Conservation (phyloP, 2,888 invertebrate species). For the Leptothorax acervorum region DNA sequence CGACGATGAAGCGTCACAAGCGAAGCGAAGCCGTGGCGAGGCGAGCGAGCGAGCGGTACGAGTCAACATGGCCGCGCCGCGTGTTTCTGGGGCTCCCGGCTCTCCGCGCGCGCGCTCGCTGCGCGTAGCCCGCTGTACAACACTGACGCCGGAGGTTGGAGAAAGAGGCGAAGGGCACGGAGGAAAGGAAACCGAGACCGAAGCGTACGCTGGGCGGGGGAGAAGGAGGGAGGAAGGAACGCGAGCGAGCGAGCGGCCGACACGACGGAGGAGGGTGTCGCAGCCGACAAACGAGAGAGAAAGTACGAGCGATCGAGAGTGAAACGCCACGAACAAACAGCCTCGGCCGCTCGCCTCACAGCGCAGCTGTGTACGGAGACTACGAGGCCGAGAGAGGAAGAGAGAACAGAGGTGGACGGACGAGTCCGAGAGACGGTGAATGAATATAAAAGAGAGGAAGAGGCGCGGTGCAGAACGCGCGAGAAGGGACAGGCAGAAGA, state of each 20-base stretch:
- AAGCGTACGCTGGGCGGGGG: conserved; percentile 7
- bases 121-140: conserved; percentile 58
- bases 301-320: conserved; percentile 53
- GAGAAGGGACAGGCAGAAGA: conserved; percentile 22
- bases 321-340: conserved; percentile 27
- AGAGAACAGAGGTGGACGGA: conserved; percentile 48
- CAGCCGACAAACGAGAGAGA: conserved; percentile 70
- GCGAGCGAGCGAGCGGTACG: conserved; percentile 45
- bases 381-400: conserved; percentile 44
- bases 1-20: conserved; percentile 69
- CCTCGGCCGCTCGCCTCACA: neutral
- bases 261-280: conserved; percentile 55
- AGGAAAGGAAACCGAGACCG: conserved; percentile 43
- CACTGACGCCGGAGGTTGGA: conserved; percentile 79
- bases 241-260: conserved; percentile 51
- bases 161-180: conserved; percentile 74
- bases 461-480: conserved; percentile 37
- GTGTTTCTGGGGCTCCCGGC: conserved; percentile 64
- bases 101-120: conserved; percentile 70
- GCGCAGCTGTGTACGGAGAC: conserved; percentile 28
- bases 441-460: conserved; percentile 58
- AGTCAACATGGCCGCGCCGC: conserved; percentile 78
- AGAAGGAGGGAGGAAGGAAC: conserved; percentile 19
- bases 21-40: conserved; percentile 54
- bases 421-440: conserved; percentile 41